Evolutionary conservation across 2,888 invertebrate genomes (phyloP).

Genomic region (Portevinia maculata): DNA sequence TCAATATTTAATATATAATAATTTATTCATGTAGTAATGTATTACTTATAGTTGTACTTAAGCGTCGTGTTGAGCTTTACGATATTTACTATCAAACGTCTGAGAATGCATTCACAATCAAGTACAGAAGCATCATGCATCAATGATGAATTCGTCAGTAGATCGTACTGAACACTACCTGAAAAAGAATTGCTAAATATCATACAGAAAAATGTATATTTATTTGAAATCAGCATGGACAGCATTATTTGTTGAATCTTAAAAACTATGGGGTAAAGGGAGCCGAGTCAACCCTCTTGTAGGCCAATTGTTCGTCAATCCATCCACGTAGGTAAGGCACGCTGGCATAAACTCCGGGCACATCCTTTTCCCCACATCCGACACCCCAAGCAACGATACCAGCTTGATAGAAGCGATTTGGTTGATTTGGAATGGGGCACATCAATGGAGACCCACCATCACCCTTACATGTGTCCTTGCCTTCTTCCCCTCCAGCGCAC

Average conservation of each 20-base stretch:
- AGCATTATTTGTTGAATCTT: neutral
- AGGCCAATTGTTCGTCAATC: conserved; percentile 84
- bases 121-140: too few relatives aligned
- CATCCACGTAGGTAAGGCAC: conserved; percentile 86
- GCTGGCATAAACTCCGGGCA: conserved; percentile 89
- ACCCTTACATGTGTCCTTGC: conserved; percentile 82
- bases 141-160: too few relatives aligned
- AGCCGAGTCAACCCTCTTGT: conserved; percentile 55
- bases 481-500: conserved; percentile 90
- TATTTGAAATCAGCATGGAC: conserved; percentile 12
- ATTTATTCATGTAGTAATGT: too few relatives aligned
- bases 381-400: conserved; percentile 88
- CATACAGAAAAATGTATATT: conserved; percentile 10
- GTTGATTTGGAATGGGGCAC: conserved; percentile 83
- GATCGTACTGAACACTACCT: neutral
- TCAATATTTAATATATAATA: too few relatives aligned
- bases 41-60: too few relatives aligned
- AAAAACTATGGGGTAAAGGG: conserved; percentile 35
- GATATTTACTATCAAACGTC: too few relatives aligned
- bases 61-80: too few relatives aligned
- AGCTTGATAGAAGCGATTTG: conserved; percentile 76
- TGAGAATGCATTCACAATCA: too few relatives aligned
- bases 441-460: conserved; percentile 91
- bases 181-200: neutral
- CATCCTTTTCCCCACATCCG: conserved; percentile 86